phyloP scores from a whole-genome alignment of 2,113 vertebrate genomes.

The Chloropsis hardwickii region DNA sequence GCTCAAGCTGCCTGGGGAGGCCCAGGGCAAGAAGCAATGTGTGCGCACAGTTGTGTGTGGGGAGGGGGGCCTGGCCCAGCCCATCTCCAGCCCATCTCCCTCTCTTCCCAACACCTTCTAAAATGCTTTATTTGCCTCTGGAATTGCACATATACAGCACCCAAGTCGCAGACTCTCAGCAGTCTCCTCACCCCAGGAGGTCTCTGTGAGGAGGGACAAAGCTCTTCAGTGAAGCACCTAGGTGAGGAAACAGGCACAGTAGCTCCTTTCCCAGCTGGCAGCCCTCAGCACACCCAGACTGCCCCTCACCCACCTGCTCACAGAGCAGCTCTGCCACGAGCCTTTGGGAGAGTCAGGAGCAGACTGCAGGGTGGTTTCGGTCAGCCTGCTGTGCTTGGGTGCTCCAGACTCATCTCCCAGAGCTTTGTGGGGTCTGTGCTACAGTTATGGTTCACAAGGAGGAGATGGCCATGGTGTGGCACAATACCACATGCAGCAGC shows the following conservation, averaged over 20 bases:
- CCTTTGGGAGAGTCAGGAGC: neutral
- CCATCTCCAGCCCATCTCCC: neutral
- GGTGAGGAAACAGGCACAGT: neutral
- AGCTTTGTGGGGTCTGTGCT: neutral
- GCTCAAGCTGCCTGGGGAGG: neutral
- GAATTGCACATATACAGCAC: neutral
- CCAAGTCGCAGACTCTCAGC: neutral
- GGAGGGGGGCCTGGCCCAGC: too few relatives aligned
- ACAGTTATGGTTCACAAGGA: neutral
- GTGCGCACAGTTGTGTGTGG: rapidly evolving
- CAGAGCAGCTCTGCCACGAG: rapidly evolving
- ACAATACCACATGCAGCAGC: neutral
- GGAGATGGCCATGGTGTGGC: neutral
- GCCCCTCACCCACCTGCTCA: rapidly evolving
- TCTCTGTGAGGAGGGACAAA: neutral
- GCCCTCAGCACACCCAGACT: neutral
- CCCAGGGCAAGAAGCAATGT: neutral
- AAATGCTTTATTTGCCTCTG: neutral
- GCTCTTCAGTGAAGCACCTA: neutral
- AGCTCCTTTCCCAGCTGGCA: neutral
- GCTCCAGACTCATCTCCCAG: neutral
- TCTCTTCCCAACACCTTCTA: neutral
- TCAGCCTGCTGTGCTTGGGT: neutral
- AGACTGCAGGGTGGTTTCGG: neutral
- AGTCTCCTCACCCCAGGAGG: neutral